A percentile compares a stretch with the other conserved stretches of the same genome.
Evolutionary conservation across 2,888 invertebrate genomes (phyloP).

Genomic region (Candidula unifasciata): DNA sequence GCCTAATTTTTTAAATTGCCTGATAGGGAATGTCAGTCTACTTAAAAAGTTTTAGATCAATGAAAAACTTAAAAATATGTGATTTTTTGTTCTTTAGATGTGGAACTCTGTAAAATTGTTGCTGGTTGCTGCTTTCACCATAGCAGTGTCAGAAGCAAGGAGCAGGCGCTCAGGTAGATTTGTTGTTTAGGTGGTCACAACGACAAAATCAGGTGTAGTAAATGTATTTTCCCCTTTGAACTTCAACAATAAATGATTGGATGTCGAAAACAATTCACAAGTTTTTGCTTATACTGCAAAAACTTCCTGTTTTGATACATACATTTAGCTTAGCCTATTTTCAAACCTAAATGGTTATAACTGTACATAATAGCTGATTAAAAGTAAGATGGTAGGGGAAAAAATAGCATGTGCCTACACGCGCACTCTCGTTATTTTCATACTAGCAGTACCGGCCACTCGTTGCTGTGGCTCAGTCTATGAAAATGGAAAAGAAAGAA

Average conservation of each 20-base stretch:
- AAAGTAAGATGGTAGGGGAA: too few species aligned
- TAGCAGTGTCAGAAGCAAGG: background rate
- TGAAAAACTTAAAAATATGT: background rate
- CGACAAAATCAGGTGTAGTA: too few species aligned
- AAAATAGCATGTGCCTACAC: too few species aligned
- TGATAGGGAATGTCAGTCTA: background rate
- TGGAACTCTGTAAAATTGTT: background rate
- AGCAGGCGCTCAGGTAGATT: constrained; percentile 8
- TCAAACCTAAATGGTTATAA: background rate
- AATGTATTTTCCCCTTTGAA: too few species aligned
- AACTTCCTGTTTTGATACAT: background rate
- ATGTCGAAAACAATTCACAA: background rate
- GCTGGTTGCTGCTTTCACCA: background rate
- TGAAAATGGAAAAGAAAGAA: too few species aligned
- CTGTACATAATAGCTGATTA: too few species aligned
- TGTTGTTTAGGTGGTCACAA: background rate
- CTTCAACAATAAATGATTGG: too few species aligned
- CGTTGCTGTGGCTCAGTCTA: too few species aligned
- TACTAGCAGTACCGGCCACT: too few species aligned
- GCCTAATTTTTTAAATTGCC: background rate
- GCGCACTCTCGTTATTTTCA: too few species aligned
- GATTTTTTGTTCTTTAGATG: background rate
- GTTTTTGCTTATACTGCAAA: background rate
- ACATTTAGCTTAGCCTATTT: background rate
- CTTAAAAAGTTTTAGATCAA: background rate